Conservation (phyloP, 2,888 invertebrate genomes). For the Linyphia triangularis region DNA sequence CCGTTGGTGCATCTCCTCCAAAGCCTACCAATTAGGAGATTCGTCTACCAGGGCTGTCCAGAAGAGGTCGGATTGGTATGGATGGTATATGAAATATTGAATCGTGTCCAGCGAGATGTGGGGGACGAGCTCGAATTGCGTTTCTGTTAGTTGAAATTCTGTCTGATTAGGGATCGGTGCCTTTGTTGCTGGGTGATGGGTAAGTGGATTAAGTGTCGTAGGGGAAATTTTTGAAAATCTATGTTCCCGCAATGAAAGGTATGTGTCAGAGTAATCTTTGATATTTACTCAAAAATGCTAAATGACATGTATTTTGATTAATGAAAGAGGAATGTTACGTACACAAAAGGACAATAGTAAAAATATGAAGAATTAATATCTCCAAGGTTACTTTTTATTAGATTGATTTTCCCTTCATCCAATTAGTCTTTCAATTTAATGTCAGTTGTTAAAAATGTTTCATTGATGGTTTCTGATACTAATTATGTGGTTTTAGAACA, state of each 20-base stretch:
- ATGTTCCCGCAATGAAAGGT: background rate
- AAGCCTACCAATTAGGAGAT: conserved; percentile 59
- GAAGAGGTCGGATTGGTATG: background rate
- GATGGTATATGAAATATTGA: conserved; percentile 46
- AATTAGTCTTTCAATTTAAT: too few relatives aligned
- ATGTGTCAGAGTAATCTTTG: background rate
- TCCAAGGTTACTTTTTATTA: too few relatives aligned
- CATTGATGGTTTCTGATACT: too few relatives aligned
- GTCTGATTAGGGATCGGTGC: background rate
- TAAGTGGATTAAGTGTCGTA: background rate
- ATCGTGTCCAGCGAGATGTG: background rate
- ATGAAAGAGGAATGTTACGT: too few relatives aligned
- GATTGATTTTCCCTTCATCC: too few relatives aligned
- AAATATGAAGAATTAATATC: too few relatives aligned
- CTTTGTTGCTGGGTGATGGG: background rate
- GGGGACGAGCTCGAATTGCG: background rate
- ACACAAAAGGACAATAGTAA: too few relatives aligned
- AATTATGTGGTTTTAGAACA: too few relatives aligned
- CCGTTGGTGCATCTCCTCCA: background rate
- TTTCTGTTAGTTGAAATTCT: background rate
- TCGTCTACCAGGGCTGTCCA: conserved; percentile 11
- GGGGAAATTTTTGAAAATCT: background rate
- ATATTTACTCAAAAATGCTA: background rate
- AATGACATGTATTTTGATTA: too few relatives aligned
- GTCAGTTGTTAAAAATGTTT: too few relatives aligned